Conservation (phyloP, 1,140 invertebrate genomes). For the Potamilus streckersoni region DNA sequence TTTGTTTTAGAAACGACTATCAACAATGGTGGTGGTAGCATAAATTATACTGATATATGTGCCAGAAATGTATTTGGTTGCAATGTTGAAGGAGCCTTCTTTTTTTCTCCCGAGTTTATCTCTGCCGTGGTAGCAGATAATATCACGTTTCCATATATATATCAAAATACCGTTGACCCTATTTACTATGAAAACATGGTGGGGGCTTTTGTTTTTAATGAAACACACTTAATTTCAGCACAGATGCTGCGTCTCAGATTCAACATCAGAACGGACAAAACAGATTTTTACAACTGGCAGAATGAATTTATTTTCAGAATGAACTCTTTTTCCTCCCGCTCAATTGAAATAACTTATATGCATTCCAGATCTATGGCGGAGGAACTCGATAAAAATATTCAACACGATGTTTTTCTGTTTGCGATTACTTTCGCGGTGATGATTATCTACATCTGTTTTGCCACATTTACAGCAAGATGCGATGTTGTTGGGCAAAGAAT, state of each 20-base stretch:
- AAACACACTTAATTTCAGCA: background rate
- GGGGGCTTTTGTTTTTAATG: background rate
- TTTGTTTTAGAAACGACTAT: constrained; percentile 4
- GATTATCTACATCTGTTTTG: constrained; percentile 40
- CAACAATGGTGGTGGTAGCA: background rate
- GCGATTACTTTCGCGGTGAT: constrained; percentile 34
- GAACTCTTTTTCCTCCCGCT: background rate
- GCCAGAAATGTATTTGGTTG: background rate
- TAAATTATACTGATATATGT: background rate
- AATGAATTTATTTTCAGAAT: constrained; percentile 1
- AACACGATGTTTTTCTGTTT: constrained; percentile 34
- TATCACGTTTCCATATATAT: background rate
- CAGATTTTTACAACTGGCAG: constrained; percentile 8
- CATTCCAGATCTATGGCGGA: constrained; percentile 11
- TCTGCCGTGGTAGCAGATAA: background rate
- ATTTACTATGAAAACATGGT: constrained; percentile 4
- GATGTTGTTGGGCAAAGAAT: constrained; percentile 7
- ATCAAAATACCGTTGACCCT: background rate
- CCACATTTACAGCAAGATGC: constrained; percentile 12
- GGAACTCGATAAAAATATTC: constrained; percentile 16
- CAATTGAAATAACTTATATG: constrained; percentile 8
- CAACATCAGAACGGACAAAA: constrained; percentile 2
- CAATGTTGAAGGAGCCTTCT: background rate
- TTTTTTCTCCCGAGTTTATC: background rate
- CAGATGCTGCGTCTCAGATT: background rate